A percentile compares a stretch with the other conserved stretches of the same genome.
Conservation (phyloP, 2,113 vertebrate species). For the Ochotona curzoniae region DNA sequence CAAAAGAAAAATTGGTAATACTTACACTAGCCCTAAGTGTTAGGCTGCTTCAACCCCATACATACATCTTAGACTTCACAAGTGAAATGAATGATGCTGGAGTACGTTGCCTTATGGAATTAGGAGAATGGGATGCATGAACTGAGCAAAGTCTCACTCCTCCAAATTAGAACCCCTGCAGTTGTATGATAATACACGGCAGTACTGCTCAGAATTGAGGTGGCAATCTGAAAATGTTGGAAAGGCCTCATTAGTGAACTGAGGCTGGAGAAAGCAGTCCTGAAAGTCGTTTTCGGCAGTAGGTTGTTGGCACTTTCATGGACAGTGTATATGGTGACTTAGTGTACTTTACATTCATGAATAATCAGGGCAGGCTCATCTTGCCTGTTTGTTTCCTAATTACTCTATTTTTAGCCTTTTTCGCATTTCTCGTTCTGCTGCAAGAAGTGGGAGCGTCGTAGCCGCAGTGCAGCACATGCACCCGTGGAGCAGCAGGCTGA, state of each 20-base stretch:
- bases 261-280: slow-evolving; percentile 17
- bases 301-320: slow-evolving; percentile 22
- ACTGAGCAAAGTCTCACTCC: background rate
- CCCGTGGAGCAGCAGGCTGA: background rate
- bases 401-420: slow-evolving; percentile 67
- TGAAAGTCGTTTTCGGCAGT: slow-evolving; percentile 20
- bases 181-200: background rate
- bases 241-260: slow-evolving; percentile 38
- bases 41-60: background rate
- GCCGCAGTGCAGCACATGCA: background rate
- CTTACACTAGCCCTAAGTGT: background rate
- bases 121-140: background rate
- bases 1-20: background rate
- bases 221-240: slow-evolving; percentile 32
- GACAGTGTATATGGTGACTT: slow-evolving; percentile 42
- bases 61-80: slow-evolving; percentile 6
- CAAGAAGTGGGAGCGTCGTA: background rate
- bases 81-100: background rate
- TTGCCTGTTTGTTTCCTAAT: slow-evolving; percentile 63
- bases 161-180: background rate
- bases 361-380: slow-evolving; percentile 66
- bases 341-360: slow-evolving; percentile 57
- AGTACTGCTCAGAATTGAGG: slow-evolving; percentile 22
- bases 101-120: background rate
- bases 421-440: slow-evolving; percentile 55